phyloP scores from a whole-genome alignment of 92 coral and sea anemone species.

The Actinernus sp. region DNA sequence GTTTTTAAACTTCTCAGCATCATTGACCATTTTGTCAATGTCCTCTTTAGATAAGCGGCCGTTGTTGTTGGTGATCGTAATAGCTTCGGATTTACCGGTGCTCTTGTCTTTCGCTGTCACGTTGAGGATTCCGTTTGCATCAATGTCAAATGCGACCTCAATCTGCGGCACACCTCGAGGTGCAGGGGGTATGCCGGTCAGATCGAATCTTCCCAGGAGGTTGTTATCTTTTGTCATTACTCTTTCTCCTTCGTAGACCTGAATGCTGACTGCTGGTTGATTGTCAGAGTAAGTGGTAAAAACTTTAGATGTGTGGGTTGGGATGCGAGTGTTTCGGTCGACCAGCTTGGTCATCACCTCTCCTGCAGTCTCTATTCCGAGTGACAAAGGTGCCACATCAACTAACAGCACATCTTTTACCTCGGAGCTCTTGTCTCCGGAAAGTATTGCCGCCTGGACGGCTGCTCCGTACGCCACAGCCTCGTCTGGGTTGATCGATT shows the following conservation, averaged over 20 bases:
- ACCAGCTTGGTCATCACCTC: conserved; percentile 79
- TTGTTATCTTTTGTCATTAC: conserved; percentile 74
- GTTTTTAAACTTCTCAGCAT: conserved; percentile 75
- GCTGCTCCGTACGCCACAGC: conserved; percentile 92
- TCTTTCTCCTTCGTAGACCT: conserved; percentile 84
- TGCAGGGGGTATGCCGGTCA: conserved; percentile 79
- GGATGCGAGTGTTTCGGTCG: conserved; percentile 77
- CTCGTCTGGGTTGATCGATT: conserved; percentile 90
- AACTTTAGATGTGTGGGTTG: conserved; percentile 48
- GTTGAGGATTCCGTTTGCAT: conserved; percentile 81
- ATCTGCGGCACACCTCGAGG: conserved; percentile 88
- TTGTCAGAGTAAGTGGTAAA: conserved; percentile 84
- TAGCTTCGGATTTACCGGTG: conserved; percentile 64
- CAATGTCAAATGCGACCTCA: conserved; percentile 74
- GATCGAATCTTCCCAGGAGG: conserved; percentile 66
- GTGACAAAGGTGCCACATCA: conserved; percentile 81
- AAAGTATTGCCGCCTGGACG: conserved; percentile 77
- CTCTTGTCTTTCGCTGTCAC: conserved; percentile 84
- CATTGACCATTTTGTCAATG: conserved; percentile 70
- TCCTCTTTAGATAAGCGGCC: conserved; percentile 77
- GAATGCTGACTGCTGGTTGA: conserved; percentile 73
- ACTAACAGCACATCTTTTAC: conserved; percentile 73
- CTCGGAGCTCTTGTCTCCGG: conserved; percentile 76
- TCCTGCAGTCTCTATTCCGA: conserved; percentile 82
- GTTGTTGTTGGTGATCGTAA: conserved; percentile 81